phyloP scores from a whole-genome alignment of 2,888 invertebrate genomes.

The Eupithecia dodoneata region DNA sequence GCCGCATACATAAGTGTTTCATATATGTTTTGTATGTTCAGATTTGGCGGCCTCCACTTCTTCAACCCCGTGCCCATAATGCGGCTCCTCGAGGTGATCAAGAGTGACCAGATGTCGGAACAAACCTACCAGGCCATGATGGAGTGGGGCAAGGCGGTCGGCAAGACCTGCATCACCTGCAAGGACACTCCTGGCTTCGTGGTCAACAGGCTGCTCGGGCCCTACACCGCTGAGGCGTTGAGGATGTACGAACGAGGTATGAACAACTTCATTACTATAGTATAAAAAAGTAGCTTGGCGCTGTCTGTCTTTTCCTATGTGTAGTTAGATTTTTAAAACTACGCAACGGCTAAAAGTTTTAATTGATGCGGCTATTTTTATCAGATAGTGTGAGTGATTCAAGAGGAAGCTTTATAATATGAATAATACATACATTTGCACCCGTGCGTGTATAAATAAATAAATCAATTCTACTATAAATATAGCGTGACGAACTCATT shows the following conservation, averaged over 20 bases:
- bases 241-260: slow-evolving; percentile 92
- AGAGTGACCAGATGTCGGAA: slow-evolving; percentile 90
- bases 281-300: too few relatives aligned
- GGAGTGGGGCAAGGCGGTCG: slow-evolving; percentile 92
- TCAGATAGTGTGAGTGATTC: too few relatives aligned
- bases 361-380: too few relatives aligned
- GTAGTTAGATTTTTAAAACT: too few relatives aligned
- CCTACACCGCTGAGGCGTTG: slow-evolving; percentile 93
- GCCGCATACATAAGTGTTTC: not conserved
- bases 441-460: too few relatives aligned
- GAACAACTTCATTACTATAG: not conserved
- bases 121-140: slow-evolving; percentile 89
- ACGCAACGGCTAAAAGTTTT: too few relatives aligned
- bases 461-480: not conserved
- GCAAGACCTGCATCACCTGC: slow-evolving; percentile 93
- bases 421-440: too few relatives aligned
- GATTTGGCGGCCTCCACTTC: slow-evolving; percentile 95
- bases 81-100: slow-evolving; percentile 93
- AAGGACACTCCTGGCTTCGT: slow-evolving; percentile 97
- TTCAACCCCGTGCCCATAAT: slow-evolving; percentile 97
- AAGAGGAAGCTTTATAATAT: too few relatives aligned
- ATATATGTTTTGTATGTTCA: slow-evolving; percentile 39
- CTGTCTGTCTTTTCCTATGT: too few relatives aligned
- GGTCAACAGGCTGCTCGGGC: slow-evolving; percentile 93
- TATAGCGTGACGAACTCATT: not conserved